Conservation (phyloP, 2,888 invertebrate genomes). For the Adela reaumurella region DNA sequence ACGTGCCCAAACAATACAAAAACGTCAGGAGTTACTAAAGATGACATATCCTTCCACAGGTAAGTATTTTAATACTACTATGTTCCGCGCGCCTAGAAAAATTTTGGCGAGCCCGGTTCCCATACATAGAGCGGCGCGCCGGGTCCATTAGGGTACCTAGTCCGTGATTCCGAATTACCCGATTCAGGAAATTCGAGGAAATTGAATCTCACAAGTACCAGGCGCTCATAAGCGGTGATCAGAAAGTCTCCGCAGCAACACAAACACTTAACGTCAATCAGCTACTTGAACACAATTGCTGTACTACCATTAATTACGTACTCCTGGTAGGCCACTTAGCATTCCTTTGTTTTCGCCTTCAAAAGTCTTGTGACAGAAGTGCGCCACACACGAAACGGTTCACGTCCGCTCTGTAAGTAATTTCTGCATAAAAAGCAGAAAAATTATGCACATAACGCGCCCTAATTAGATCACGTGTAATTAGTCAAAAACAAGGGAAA, state of each 20-base stretch:
- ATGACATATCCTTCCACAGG: no score
- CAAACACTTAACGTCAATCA: not conserved
- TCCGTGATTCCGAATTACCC: no score
- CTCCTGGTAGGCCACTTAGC: not conserved
- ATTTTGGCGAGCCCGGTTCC: no score
- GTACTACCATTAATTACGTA: not conserved
- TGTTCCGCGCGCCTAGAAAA: no score
- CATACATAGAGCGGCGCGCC: no score
- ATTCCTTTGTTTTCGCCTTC: not conserved
- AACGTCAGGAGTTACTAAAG: no score
- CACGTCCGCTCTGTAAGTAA: constrained; percentile 14
- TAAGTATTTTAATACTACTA: no score
- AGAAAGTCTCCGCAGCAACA: not conserved
- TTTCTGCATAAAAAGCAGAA: constrained; percentile 23
- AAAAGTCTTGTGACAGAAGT: not conserved
- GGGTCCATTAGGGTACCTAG: no score
- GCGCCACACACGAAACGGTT: not conserved
- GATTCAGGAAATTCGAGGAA: no score
- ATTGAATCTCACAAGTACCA: no score
- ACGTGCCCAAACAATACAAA: no score
- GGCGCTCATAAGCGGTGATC: no score
- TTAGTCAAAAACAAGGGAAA: constrained; percentile 31
- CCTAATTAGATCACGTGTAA: not conserved
- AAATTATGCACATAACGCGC: constrained; percentile 31
- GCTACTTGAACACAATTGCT: not conserved